Evolutionary conservation across 1,140 invertebrate species (phyloP).

Genomic region (Drosophila neocordata): DNA sequence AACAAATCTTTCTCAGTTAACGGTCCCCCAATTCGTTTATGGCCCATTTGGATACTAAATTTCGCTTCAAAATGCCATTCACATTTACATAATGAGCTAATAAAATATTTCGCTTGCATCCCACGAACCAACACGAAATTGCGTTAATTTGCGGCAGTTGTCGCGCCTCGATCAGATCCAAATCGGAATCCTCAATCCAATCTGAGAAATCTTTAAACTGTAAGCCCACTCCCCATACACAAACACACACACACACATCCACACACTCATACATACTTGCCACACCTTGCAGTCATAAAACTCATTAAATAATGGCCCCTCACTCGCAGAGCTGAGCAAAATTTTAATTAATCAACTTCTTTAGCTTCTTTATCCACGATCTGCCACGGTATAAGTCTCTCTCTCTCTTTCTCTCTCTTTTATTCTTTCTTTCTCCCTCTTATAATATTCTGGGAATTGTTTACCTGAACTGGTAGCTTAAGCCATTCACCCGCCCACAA

Average conservation of each 20-base stretch:
- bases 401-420: conserved; percentile 14
- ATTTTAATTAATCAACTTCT: conserved; percentile 74
- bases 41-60: conserved; percentile 41
- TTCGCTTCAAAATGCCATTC: conserved; percentile 53
- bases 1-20: conserved; percentile 14
- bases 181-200: conserved; percentile 30
- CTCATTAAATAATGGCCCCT: conserved; percentile 77
- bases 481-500: conserved; percentile 79
- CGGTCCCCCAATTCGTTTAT: conserved; percentile 31
- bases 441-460: conserved; percentile 37
- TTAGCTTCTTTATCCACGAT: conserved; percentile 36
- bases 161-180: conserved; percentile 66
- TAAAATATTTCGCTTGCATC: conserved; percentile 80
- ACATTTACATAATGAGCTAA: conserved; percentile 80
- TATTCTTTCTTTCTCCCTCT: not conserved
- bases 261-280: conserved; percentile 24
- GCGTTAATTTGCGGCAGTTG: conserved; percentile 78
- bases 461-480: conserved; percentile 39
- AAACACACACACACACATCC: too few relatives aligned
- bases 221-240: conserved; percentile 26
- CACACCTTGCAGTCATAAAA: conserved; percentile 73
- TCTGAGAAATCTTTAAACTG: conserved; percentile 11
- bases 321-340: conserved; percentile 72
- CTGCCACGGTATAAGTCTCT: conserved; percentile 8
- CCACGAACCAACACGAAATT: conserved; percentile 62